Percentiles rank a stretch among this genome's conserved stretches.
These are phyloP conservation scores for Corapipo altera DNA, from an alignment of 2,113 vertebrate species.

Conservation along the genomic window DNA sequence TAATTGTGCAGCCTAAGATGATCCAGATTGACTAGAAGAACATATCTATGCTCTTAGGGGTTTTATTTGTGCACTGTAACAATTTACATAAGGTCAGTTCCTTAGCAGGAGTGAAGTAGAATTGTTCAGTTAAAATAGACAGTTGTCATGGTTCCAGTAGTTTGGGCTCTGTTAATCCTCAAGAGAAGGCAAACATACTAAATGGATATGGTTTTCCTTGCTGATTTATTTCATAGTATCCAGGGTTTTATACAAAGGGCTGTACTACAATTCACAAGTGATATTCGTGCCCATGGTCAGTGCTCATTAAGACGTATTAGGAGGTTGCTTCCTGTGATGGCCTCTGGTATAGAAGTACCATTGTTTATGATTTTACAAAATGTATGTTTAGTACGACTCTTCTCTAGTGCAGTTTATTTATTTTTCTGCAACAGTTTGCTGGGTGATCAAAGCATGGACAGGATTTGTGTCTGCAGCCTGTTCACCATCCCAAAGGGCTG, in stretches of 20 bases:
- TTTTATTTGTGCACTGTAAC: not conserved
- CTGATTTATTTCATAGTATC: not conserved
- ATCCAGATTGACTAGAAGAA: constrained; percentile 31
- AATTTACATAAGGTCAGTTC: not conserved
- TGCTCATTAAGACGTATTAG: not conserved
- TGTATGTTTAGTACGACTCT: not conserved
- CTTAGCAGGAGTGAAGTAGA: not conserved
- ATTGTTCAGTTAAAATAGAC: not conserved
- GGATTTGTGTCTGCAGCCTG: not conserved
- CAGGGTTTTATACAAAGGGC: not conserved
- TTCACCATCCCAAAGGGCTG: not conserved
- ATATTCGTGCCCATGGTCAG: not conserved
- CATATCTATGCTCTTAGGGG: not conserved
- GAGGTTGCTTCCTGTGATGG: not conserved
- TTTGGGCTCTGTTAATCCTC: not conserved
- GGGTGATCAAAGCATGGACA: not conserved
- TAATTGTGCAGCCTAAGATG: constrained; percentile 63
- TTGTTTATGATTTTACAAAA: not conserved
- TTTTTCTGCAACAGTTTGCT: not conserved
- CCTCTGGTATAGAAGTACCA: not conserved
- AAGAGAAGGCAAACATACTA: not conserved
- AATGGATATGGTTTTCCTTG: not conserved
- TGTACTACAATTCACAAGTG: not conserved
- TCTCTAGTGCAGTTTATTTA: not conserved
- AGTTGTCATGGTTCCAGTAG: not conserved